Conservation (phyloP, 2,113 vertebrate species). For the Willisornis vidua region DNA sequence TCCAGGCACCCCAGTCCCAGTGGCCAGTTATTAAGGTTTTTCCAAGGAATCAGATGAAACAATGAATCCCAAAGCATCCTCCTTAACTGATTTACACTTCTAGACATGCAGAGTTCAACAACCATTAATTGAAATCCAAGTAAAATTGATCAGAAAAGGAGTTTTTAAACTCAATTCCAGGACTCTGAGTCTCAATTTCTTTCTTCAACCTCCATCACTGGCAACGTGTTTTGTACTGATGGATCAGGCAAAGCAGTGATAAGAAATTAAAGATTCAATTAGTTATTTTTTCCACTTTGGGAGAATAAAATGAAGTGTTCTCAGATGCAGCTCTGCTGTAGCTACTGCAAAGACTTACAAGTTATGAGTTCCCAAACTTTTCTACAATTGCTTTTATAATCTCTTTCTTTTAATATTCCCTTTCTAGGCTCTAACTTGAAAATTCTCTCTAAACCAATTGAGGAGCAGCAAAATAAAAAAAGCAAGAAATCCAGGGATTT, state of each 20-base stretch:
- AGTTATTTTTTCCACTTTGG: background rate
- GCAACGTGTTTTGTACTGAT: background rate
- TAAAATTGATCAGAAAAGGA: background rate
- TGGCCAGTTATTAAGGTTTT: background rate
- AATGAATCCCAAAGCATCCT: background rate
- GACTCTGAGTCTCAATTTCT: background rate
- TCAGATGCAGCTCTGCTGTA: background rate
- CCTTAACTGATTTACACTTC: background rate
- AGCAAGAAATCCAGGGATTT: conserved; percentile 54
- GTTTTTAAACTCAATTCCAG: background rate
- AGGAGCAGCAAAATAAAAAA: conserved; percentile 52
- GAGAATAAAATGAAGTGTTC: accelerated
- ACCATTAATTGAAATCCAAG: background rate
- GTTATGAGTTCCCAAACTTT: background rate
- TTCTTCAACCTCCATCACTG: background rate
- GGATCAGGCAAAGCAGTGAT: background rate
- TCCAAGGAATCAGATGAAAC: background rate
- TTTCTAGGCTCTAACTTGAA: conserved; percentile 13
- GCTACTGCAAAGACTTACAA: background rate
- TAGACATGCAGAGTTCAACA: background rate
- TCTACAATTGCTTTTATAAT: conserved; percentile 54
- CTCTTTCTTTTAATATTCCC: conserved; percentile 47
- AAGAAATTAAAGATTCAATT: background rate
- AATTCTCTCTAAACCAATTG: conserved; percentile 59
- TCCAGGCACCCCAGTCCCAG: background rate